Base-by-base conservation (phyloP, 2,113 vertebrate genomes). In the Saguinus imperator region DNA sequence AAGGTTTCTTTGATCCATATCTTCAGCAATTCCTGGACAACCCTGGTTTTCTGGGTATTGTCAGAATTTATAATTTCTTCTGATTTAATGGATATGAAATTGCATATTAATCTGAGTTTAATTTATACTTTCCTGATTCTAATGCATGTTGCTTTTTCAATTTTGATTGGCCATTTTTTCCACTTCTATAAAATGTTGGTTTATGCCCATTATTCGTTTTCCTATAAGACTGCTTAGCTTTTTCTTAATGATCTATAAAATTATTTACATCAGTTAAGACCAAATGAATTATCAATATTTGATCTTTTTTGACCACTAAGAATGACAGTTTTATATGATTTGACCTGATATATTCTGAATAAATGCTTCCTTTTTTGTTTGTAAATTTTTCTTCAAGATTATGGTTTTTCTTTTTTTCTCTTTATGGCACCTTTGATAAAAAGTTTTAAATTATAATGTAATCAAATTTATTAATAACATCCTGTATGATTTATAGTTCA, bases 101-200 rank as follows among this genome's bases (percentile, higher is more conserved):
- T 66, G 11, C 0, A 13, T 85, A 11, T 77, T 66, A 82, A 87
- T 92, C 43, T 48, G 35, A 66, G 8, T 76, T 81, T 91, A 85
- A 93, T 52, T 90, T 76, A 48, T 18, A 55, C 76, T 91, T 93
- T 86, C 35, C 13, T 93, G 20, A 93, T 76, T 91, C 40, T 94
- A 83, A 64, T 72, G 10, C 57, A 92, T 37, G 68, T 89, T 89
- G 13, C 18, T 13, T 57, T 8, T 66, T 93, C 40, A 82, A 2
- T 57, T 95, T 50, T 11, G 5, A 70, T 29, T 73, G 57, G 18
- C 18, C 5, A 35, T 12, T 89, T 87, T 86, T 91, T 64, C 18
- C 29, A 73, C n/a, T 35, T 86, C 40, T 89, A 1, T 89, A 61
- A 87, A 94, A 94, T 25, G 37, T n/a, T 87, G 27, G 16, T 37